Evolutionary conservation across 1,140 invertebrate genomes (phyloP), one percentile per base, ranked within the genome.

Genomic region (Bombus pyrosoma): DNA sequence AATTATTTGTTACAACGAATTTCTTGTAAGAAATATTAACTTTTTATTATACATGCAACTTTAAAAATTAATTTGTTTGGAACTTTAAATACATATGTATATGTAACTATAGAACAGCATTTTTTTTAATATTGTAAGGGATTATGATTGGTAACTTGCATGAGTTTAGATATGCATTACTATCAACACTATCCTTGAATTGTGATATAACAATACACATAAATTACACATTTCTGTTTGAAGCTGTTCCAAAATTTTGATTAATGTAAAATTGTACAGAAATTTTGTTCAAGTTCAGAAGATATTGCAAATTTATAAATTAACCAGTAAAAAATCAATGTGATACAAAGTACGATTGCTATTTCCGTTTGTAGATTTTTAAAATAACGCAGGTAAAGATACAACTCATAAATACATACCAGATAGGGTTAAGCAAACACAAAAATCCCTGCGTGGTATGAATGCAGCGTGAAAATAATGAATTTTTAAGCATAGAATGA

Each of bases 381-480:
- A 79, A 82, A 86, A 28, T 74, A 57, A 81, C 57, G 62, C 72
- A 84, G 79, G 18, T 53, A 57, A 76, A 85, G 57, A 87, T 71
- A 71, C 72, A 86, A 73, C 37, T 83, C 43, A 47, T 66, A 76
- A 47, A 53, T 76, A 69, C 76, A 90, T 88, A 91, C 81, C 89
- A 91, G 83, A 91, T 91, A 88, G 81, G 73, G 47, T 77, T 88
- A 81, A 82, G 66, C 71, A 81, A 34, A 71, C 68, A 85, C 53
- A 87, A 57, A 39, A 68, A 62, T 79, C 73, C 66, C 59, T 85
- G 85, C 64, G 62, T 62, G 85, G 87, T 91, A 90, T 92, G 92
- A 93, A 91, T 93, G 90, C 88, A 87, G 87, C 69, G 79, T 92
- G 91, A 88, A 87, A 80, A 87, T 73, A 80, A 87, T 88, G 77